phyloP scores from a whole-genome alignment of 1,140 invertebrate species.

The Drosophila malerkotliana region DNA sequence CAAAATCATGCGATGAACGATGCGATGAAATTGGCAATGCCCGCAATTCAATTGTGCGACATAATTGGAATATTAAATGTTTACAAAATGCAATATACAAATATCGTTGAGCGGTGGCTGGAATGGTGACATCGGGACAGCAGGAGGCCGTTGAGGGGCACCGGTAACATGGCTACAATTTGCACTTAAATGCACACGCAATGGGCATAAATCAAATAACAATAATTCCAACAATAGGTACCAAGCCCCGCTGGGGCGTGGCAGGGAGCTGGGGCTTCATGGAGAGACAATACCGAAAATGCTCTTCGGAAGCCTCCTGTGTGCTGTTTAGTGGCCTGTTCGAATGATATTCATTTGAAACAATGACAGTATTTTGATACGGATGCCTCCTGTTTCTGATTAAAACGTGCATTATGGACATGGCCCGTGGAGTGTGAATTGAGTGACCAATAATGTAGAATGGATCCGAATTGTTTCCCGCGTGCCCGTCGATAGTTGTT shows the following conservation, averaged over 20 bases:
- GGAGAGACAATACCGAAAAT: slow-evolving; percentile 30
- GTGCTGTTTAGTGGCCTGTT: slow-evolving; percentile 62
- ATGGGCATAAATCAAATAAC: slow-evolving; percentile 72
- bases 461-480: slow-evolving; percentile 67
- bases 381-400: slow-evolving; percentile 33
- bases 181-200: slow-evolving; percentile 77
- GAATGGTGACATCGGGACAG: not conserved
- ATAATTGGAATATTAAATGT: slow-evolving; percentile 82
- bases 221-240: slow-evolving; percentile 45
- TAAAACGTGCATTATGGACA: slow-evolving; percentile 37
- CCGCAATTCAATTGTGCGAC: slow-evolving; percentile 72
- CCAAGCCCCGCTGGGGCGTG: not conserved
- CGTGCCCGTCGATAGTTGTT: slow-evolving; percentile 45
- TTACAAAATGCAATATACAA: slow-evolving; percentile 78
- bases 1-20: slow-evolving; percentile 28
- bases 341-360: slow-evolving; percentile 71
- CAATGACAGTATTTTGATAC: slow-evolving; percentile 60
- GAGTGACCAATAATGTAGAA: slow-evolving; percentile 62
- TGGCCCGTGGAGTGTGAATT: slow-evolving; percentile 34
- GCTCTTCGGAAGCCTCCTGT: slow-evolving; percentile 25
- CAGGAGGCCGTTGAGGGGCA: slow-evolving; percentile 3
- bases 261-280: slow-evolving; percentile 5
- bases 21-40: slow-evolving; percentile 46
- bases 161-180: slow-evolving; percentile 60
- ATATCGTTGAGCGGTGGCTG: slow-evolving; percentile 26